Percentiles rank a stretch among this genome's conserved stretches.
Conservation (phyloP, 92 coral and sea anemone genomes). For the Phenganax stokvisi region DNA sequence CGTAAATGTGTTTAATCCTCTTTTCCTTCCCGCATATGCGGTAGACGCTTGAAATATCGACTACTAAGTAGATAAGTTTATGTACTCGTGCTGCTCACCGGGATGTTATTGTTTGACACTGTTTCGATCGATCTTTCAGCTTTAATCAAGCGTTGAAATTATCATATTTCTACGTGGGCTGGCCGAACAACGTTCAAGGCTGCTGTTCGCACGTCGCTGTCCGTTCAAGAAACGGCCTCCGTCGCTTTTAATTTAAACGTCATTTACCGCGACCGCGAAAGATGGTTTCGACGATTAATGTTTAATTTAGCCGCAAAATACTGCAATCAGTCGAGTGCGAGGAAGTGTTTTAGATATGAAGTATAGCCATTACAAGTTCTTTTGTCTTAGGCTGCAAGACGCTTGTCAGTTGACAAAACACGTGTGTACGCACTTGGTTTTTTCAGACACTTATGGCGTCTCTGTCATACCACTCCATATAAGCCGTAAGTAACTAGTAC, state of each 20-base stretch:
- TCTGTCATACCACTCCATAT: no score
- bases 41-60: background rate
- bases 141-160: constrained; percentile 16
- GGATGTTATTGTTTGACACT: constrained; percentile 16
- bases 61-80: background rate
- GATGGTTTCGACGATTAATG: constrained; percentile 29
- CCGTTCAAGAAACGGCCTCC: constrained; percentile 16
- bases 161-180: background rate
- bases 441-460: no score
- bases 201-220: constrained; percentile 22
- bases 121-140: constrained; percentile 17
- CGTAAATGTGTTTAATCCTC: background rate
- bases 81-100: constrained; percentile 21
- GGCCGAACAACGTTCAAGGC: background rate
- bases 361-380: background rate
- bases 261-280: constrained; percentile 18
- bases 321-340: constrained; percentile 43
- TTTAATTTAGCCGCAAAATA: constrained; percentile 25
- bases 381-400: constrained; percentile 6
- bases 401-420: background rate
- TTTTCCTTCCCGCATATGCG: background rate
- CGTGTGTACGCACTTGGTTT: no score
- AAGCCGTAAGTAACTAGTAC: no score
- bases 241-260: constrained; percentile 21
- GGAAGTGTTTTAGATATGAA: background rate